These are phyloP conservation scores for Galerucella calmariensis DNA, from an alignment of 2,888 invertebrate species.

Conservation along the genomic window DNA sequence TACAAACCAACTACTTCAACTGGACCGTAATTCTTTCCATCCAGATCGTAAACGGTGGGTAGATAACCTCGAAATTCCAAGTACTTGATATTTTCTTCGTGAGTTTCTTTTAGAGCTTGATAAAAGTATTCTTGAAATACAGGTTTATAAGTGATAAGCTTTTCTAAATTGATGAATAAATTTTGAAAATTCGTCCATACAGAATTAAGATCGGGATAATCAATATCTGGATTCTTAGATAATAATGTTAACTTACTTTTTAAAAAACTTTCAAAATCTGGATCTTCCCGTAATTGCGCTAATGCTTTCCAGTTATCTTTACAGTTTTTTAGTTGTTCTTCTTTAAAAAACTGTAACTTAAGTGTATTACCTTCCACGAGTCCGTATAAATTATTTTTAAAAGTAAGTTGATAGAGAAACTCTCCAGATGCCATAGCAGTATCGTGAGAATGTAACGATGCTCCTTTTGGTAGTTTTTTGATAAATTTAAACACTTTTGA, in stretches of 20 bases:
- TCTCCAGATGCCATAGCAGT: slow-evolving; percentile 72
- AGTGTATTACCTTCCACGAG: slow-evolving; percentile 7
- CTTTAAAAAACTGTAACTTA: slow-evolving; percentile 35
- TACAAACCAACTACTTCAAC: slow-evolving; percentile 66
- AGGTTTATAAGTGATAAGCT: slow-evolving; percentile 65
- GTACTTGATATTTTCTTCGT: slow-evolving; percentile 74
- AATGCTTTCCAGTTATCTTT: slow-evolving; percentile 49
- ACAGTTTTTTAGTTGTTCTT: not conserved
- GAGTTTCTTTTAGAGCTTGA: slow-evolving; percentile 68
- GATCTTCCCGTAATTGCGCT: slow-evolving; percentile 44
- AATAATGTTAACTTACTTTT: slow-evolving; percentile 69
- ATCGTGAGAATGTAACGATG: slow-evolving; percentile 75
- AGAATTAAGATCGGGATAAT: slow-evolving; percentile 60
- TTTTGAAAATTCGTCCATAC: slow-evolving; percentile 69
- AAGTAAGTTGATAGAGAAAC: slow-evolving; percentile 73
- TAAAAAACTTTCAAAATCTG: slow-evolving; percentile 68
- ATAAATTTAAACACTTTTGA: slow-evolving; percentile 76
- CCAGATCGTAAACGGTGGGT: slow-evolving; percentile 68
- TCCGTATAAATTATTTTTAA: slow-evolving; percentile 53
- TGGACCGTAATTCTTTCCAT: slow-evolving; percentile 66
- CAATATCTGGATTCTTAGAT: slow-evolving; percentile 58
- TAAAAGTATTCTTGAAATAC: slow-evolving; percentile 70
- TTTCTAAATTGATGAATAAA: slow-evolving; percentile 64
- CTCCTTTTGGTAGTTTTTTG: slow-evolving; percentile 79
- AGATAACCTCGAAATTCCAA: slow-evolving; percentile 70